A percentile compares a stretch with the other conserved stretches of the same genome.
Conservation (phyloP, 2,113 vertebrate genomes). For the Tachycineta bicolor region DNA sequence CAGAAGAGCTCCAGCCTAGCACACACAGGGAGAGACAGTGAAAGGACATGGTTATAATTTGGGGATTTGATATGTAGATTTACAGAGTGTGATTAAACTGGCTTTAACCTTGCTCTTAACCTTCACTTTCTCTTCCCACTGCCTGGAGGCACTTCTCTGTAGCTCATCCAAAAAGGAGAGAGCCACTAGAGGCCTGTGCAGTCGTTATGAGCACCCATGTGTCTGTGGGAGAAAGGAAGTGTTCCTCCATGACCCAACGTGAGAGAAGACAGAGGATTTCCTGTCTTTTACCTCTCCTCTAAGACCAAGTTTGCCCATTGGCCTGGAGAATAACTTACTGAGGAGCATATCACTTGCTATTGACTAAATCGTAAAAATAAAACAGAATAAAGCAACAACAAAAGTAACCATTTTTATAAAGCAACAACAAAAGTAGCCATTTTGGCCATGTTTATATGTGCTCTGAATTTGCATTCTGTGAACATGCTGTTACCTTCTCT, state of each 20-base stretch:
- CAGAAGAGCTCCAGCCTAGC: not conserved
- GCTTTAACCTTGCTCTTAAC: not conserved
- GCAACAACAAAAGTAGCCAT: not conserved
- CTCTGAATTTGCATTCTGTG: not conserved
- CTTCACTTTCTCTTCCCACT: not conserved
- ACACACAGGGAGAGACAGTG: not conserved
- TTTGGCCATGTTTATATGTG: not conserved
- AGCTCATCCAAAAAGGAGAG: not conserved
- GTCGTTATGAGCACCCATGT: not conserved
- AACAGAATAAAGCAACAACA: not conserved
- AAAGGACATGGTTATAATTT: not conserved
- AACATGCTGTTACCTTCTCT: not conserved
- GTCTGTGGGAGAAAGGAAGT: not conserved
- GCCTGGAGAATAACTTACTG: not conserved
- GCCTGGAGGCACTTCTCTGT: not conserved
- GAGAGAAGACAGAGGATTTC: not conserved
- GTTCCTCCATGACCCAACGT: not conserved
- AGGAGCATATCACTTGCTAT: not conserved
- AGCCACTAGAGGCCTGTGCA: not conserved
- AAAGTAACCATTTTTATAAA: not conserved
- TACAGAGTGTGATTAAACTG: not conserved
- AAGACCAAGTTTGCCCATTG: rapidly evolving
- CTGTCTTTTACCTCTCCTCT: not conserved
- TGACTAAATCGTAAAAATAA: not conserved
- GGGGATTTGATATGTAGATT: not conserved